Conservation (phyloP, 2,888 invertebrate genomes). For the Thymelicus lineola region DNA sequence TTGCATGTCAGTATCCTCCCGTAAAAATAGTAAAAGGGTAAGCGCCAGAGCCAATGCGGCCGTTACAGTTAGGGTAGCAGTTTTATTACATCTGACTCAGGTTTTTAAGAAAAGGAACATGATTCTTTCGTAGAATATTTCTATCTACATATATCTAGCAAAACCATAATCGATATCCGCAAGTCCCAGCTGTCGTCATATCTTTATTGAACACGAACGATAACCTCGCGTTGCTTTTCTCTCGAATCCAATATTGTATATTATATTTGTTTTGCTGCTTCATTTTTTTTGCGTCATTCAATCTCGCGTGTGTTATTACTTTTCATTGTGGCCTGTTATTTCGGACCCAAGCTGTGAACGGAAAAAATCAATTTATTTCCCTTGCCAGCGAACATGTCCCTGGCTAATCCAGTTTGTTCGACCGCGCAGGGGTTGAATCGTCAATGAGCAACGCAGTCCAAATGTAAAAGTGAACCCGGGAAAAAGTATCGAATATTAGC, state of each 20-base stretch:
- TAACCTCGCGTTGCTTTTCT: constrained; percentile 35
- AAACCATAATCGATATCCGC: constrained; percentile 37
- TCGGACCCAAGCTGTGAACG: constrained; percentile 69
- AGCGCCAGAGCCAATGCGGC: constrained; percentile 21
- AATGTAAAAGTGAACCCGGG: constrained; percentile 75
- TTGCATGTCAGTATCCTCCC: constrained; percentile 25
- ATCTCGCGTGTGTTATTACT: constrained; percentile 67
- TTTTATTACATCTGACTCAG: constrained; percentile 37
- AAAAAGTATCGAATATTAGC: constrained; percentile 74
- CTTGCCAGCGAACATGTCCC: constrained; percentile 80
- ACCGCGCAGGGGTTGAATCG: constrained; percentile 83
- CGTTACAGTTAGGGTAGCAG: constrained; percentile 33
- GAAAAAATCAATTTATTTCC: constrained; percentile 82
- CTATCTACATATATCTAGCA: constrained; percentile 20
- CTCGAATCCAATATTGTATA: constrained; percentile 36
- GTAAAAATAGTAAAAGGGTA: constrained; percentile 33
- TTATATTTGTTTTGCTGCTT: constrained; percentile 40
- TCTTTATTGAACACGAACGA: constrained; percentile 34
- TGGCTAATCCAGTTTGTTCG: constrained; percentile 82
- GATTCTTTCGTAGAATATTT: constrained; percentile 30
- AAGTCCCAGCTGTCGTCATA: constrained; percentile 35
- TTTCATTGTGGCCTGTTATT: constrained; percentile 76
- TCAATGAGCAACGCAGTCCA: constrained; percentile 78
- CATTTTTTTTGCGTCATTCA: constrained; percentile 57
- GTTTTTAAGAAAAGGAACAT: constrained; percentile 36